These are phyloP conservation scores for Zaprionus bogoriensis DNA, from an alignment of 2,888 invertebrate genomes.

Conservation along the genomic window DNA sequence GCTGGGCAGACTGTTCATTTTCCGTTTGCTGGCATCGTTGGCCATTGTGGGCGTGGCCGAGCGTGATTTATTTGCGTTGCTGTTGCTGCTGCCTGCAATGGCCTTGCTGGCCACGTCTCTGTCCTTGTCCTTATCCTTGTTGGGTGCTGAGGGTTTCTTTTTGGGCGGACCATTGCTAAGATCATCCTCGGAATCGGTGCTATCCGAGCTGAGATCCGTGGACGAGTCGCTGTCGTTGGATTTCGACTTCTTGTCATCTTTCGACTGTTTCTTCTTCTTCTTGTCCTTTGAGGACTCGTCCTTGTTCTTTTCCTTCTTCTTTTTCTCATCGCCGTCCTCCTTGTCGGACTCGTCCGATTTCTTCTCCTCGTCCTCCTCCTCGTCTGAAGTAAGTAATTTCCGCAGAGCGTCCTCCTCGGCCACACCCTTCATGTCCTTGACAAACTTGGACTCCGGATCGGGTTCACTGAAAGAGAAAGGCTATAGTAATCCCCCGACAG, in stretches of 20 bases:
- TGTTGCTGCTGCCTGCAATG: too few species aligned
- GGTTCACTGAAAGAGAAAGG: conserved; percentile 86
- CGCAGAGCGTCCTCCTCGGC: conserved; percentile 94
- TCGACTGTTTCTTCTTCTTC: conserved; percentile 86
- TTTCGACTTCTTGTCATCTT: conserved; percentile 85
- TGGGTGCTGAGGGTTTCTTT: conserved; percentile 81
- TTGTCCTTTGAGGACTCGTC: conserved; percentile 85
- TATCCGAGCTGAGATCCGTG: conserved; percentile 89
- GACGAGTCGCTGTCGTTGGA: conserved; percentile 85
- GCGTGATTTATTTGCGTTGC: background rate
- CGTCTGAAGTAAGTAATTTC: conserved; percentile 93
- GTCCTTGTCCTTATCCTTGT: too few species aligned
- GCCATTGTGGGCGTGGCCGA: conserved; percentile 81
- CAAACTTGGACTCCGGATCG: conserved; percentile 89
- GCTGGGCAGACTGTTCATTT: conserved; percentile 79
- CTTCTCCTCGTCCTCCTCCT: conserved; percentile 92
- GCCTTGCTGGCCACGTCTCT: too few species aligned
- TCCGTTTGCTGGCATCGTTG: background rate
- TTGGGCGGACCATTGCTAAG: conserved; percentile 81
- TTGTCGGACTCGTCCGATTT: conserved; percentile 90
- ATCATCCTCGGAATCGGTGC: conserved; percentile 88
- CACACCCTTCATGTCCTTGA: conserved; percentile 93
- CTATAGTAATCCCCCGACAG: too few species aligned
- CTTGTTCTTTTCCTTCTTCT: conserved; percentile 86
- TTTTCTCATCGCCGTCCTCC: conserved; percentile 88